These are phyloP conservation scores for Chelonus formosanus DNA, from an alignment of 2,888 invertebrate genomes.

Conservation along the genomic window DNA sequence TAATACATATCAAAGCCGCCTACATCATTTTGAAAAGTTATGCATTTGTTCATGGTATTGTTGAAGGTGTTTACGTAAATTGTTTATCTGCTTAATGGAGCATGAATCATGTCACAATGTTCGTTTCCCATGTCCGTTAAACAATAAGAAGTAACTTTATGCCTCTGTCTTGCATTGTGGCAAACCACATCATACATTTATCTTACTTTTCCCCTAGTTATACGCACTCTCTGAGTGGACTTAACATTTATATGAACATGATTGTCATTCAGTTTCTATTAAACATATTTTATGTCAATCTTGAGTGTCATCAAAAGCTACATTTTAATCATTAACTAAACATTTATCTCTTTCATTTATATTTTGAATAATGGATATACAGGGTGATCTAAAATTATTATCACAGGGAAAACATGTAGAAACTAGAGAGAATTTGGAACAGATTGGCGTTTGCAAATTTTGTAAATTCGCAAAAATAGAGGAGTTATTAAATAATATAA, in stretches of 20 bases:
- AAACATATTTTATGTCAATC: conserved; percentile 9
- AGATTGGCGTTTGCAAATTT: no score
- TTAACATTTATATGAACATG: conserved; percentile 6
- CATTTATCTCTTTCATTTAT: no score
- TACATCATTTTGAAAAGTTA: neutral
- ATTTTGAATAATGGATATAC: no score
- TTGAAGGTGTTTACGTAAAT: conserved; percentile 22
- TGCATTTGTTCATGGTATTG: conserved; percentile 11
- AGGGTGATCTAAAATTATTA: no score
- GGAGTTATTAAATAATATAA: no score
- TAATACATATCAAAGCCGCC: neutral
- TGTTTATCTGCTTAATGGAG: conserved; percentile 44
- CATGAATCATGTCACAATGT: conserved; percentile 46
- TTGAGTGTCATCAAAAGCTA: conserved; percentile 7
- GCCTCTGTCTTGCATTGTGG: conserved; percentile 1
- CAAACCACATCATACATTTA: conserved; percentile 11
- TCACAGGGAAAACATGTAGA: no score
- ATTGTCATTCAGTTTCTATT: conserved; percentile 5
- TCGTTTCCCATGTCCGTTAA: conserved; percentile 61
- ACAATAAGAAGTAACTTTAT: conserved; percentile 47
- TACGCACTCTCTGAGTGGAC: neutral
- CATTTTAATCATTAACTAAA: neutral
- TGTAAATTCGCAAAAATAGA: no score
- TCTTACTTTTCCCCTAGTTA: conserved; percentile 1
- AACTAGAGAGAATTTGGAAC: no score